These are phyloP conservation scores for Callocephalon fimbriatum DNA, from an alignment of 2,113 vertebrate genomes.

Conservation along the genomic window DNA sequence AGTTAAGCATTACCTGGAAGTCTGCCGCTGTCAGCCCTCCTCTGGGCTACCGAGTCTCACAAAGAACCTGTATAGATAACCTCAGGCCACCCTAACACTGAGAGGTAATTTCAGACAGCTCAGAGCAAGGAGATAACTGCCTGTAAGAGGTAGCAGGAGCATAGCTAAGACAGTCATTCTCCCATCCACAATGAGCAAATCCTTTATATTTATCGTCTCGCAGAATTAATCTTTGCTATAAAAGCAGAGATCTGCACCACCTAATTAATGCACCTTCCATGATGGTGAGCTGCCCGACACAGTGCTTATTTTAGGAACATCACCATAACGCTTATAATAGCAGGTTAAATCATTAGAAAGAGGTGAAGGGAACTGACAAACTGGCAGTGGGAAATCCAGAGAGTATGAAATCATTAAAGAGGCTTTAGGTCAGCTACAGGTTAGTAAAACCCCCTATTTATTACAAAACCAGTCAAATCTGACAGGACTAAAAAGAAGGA, in stretches of 20 bases:
- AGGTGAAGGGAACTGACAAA: neutral
- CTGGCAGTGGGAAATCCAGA: neutral
- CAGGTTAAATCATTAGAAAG: neutral
- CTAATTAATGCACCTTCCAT: neutral
- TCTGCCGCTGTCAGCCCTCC: neutral
- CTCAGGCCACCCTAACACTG: neutral
- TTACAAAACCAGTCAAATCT: neutral
- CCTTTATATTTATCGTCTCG: neutral
- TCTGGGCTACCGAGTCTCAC: neutral
- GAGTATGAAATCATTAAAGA: neutral
- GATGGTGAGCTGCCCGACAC: neutral
- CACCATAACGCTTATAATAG: neutral
- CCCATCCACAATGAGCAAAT: neutral
- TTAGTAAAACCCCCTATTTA: neutral
- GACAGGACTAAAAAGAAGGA: neutral
- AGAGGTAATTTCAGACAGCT: neutral
- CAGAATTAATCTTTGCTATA: neutral
- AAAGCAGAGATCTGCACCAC: neutral
- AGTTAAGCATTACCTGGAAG: neutral
- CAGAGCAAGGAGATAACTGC: neutral
- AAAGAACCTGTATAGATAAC: neutral
- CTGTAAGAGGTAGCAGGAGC: neutral
- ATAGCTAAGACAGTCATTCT: neutral
- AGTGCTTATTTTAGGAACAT: neutral
- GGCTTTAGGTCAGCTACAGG: neutral